phyloP scores from a whole-genome alignment of 2,797 vertebrate species.

The Oophaga sylvatica region DNA sequence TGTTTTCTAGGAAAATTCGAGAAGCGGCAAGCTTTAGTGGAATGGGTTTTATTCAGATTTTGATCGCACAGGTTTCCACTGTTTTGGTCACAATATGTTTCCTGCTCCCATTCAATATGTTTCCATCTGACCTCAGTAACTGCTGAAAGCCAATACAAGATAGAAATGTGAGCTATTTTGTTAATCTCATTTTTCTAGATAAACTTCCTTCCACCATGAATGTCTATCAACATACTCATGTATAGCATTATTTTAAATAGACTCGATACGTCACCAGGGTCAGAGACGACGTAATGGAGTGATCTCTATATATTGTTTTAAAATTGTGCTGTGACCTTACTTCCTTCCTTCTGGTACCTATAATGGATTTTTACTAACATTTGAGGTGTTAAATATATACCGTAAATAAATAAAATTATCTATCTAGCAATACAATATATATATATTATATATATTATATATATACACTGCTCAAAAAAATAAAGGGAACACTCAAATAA shows the following conservation, averaged over 20 bases:
- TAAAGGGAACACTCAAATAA: no score
- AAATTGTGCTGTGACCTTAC: conserved; percentile 11
- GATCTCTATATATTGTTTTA: conserved; percentile 61
- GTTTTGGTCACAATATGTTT: conserved; percentile 73
- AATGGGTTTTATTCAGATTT: conserved; percentile 30
- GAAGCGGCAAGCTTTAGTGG: conserved; percentile 31
- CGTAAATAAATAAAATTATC: no score
- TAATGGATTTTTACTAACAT: neutral
- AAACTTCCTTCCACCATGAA: conserved; percentile 70
- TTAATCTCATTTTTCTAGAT: conserved; percentile 61
- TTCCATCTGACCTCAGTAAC: conserved; percentile 70
- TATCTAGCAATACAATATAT: no score
- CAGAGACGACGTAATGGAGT: conserved; percentile 66
- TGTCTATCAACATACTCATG: conserved; percentile 63
- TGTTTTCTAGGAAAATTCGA: conserved; percentile 57
- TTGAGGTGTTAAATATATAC: no score
- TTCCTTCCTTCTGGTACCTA: conserved; percentile 29
- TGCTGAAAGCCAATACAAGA: conserved; percentile 64
- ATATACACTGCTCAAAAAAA: no score
- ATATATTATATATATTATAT: no score
- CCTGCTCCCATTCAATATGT: conserved; percentile 71
- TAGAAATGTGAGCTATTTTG: conserved; percentile 65
- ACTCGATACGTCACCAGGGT: conserved; percentile 67
- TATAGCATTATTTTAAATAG: conserved; percentile 55
- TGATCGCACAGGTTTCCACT: conserved; percentile 69